Evolutionary conservation across 2,888 invertebrate species (phyloP).

Genomic region (Micropterix aruncella): DNA sequence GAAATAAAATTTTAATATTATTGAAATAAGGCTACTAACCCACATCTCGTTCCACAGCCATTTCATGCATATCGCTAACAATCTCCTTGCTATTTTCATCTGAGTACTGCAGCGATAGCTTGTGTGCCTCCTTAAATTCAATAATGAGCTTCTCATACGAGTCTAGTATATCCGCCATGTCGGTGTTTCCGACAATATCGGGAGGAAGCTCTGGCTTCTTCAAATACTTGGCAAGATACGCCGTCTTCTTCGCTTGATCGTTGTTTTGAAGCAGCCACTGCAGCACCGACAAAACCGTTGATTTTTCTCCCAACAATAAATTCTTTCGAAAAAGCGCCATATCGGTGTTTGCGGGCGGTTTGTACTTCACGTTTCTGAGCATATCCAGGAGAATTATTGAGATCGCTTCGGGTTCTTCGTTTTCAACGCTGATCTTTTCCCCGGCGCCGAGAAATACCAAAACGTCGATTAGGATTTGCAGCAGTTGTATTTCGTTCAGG

Average conservation of each 20-base stretch:
- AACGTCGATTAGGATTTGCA: constrained; percentile 69
- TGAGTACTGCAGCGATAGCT: constrained; percentile 47
- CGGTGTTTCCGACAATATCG: constrained; percentile 61
- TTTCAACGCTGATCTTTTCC: constrained; percentile 55
- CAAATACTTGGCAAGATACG: constrained; percentile 64
- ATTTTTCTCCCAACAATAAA: constrained; percentile 50
- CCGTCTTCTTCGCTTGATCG: constrained; percentile 63
- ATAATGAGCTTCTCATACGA: constrained; percentile 63
- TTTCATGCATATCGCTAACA: constrained; percentile 69
- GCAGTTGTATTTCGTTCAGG: constrained; percentile 54
- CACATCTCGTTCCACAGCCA: constrained; percentile 77
- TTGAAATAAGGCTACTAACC: too few species aligned
- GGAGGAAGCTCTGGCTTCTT: constrained; percentile 54
- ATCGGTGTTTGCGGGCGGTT: constrained; percentile 41
- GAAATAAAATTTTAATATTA: too few species aligned
- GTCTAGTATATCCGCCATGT: constrained; percentile 52
- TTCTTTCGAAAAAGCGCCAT: constrained; percentile 30
- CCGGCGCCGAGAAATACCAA: constrained; percentile 54
- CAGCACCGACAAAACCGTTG: constrained; percentile 61
- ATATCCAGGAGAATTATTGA: constrained; percentile 56
- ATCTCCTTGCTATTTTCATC: constrained; percentile 63
- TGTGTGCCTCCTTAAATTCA: constrained; percentile 69
- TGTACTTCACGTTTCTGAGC: constrained; percentile 67
- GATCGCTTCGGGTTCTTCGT: constrained; percentile 63
- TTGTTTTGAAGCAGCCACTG: constrained; percentile 66